phyloP scores from a whole-genome alignment of 2,113 vertebrate genomes.

The Montifringilla adamsi region DNA sequence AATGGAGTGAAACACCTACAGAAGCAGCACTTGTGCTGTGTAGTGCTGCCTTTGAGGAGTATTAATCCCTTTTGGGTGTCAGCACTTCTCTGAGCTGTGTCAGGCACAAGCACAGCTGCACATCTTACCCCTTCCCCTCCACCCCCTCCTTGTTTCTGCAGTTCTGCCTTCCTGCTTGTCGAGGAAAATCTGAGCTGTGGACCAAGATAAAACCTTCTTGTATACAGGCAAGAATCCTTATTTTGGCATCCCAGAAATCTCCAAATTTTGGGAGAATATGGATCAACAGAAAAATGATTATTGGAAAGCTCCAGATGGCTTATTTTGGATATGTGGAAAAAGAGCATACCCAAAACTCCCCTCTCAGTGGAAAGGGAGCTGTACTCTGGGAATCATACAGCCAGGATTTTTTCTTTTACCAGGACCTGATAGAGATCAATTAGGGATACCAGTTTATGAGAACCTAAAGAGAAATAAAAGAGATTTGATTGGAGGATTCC shows the following conservation, averaged over 20 bases:
- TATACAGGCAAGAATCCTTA: neutral
- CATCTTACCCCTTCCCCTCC: neutral
- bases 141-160: neutral
- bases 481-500: neutral
- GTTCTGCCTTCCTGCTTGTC: rapidly evolving
- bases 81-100: neutral
- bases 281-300: neutral
- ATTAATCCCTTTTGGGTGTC: neutral
- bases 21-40: neutral
- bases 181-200: neutral
- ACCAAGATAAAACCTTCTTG: neutral
- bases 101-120: neutral
- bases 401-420: neutral
- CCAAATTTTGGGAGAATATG: neutral
- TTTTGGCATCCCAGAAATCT: neutral
- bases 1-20: neutral
- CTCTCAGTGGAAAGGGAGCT: too few species aligned
- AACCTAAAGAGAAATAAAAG: neutral
- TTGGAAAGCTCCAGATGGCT: neutral
- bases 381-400: too few species aligned
- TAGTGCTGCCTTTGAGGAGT: neutral
- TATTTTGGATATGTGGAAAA: neutral
- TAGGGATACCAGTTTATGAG: neutral
- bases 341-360: neutral
- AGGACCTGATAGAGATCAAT: neutral